Conservation (phyloP, 1,140 invertebrate species). For the Drosophila fuyamai region DNA sequence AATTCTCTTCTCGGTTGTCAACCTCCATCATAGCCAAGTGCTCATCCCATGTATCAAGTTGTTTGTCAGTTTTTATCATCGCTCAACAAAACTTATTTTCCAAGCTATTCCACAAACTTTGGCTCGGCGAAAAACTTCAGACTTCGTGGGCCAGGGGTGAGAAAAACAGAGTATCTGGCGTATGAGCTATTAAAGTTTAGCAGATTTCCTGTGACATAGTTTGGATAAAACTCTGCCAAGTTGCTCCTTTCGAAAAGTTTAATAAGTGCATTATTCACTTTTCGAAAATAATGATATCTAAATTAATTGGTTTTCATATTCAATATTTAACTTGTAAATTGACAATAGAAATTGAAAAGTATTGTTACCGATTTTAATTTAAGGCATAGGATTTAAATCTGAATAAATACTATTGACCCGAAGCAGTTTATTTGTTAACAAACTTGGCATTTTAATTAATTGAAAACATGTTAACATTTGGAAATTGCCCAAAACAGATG, state of each 20-base stretch:
- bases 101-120: conserved; percentile 28
- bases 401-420: too few relatives aligned
- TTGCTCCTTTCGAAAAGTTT: neutral
- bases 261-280: conserved; percentile 4
- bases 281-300: neutral
- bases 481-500: neutral
- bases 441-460: too few relatives aligned
- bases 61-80: conserved; percentile 35
- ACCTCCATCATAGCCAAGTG: conserved; percentile 1
- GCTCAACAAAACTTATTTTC: conserved; percentile 38
- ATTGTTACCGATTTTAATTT: too few relatives aligned
- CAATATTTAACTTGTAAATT: too few relatives aligned
- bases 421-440: too few relatives aligned
- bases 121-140: conserved; percentile 5
- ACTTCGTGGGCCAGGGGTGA: neutral
- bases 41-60: conserved; percentile 41
- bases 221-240: neutral
- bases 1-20: too few relatives aligned
- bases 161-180: conserved; percentile 8
- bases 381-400: too few relatives aligned
- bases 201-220: conserved; percentile 19
- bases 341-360: too few relatives aligned
- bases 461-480: neutral
- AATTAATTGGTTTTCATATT: too few relatives aligned
- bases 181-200: conserved; percentile 8